phyloP scores from a whole-genome alignment of 2,113 vertebrate genomes.

The Brachyhypopomus gauderio region DNA sequence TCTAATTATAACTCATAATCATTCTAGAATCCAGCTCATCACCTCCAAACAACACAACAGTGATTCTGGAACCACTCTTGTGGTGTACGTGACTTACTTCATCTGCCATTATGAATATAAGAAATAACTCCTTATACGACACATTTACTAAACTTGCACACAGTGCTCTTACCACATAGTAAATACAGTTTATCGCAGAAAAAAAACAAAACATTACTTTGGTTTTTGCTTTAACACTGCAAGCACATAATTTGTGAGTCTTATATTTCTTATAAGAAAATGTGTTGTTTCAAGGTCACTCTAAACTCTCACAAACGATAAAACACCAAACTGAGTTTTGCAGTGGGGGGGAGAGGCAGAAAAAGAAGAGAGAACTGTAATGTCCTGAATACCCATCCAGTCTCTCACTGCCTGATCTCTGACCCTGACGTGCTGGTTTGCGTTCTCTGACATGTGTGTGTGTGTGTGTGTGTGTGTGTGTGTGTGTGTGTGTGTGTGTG shows the following conservation, averaged over 20 bases:
- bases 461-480: conserved; percentile 1
- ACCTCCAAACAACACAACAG: neutral
- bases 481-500: conserved; percentile 3
- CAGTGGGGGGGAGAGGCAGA: neutral
- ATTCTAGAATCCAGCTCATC: neutral
- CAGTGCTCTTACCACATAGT: too few species aligned
- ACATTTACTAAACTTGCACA: too few species aligned
- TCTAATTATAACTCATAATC: too few species aligned
- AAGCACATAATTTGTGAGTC: conserved; percentile 12
- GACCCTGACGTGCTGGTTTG: neutral
- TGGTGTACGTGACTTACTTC: neutral
- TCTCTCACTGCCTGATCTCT: neutral
- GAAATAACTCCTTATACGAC: neutral
- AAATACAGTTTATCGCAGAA: conserved; percentile 11
- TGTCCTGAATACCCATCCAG: neutral
- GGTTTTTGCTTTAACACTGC: neutral
- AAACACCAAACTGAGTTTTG: neutral
- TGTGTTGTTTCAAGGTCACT: conserved; percentile 6
- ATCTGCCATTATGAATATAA: neutral
- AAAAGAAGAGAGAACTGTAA: neutral
- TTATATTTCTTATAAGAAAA: too few species aligned
- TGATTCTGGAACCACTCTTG: neutral
- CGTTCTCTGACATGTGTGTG: neutral
- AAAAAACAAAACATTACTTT: neutral
- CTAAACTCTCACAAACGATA: neutral